Base-by-base conservation (phyloP, 2,797 vertebrate species). In the Sebastes minor region DNA sequence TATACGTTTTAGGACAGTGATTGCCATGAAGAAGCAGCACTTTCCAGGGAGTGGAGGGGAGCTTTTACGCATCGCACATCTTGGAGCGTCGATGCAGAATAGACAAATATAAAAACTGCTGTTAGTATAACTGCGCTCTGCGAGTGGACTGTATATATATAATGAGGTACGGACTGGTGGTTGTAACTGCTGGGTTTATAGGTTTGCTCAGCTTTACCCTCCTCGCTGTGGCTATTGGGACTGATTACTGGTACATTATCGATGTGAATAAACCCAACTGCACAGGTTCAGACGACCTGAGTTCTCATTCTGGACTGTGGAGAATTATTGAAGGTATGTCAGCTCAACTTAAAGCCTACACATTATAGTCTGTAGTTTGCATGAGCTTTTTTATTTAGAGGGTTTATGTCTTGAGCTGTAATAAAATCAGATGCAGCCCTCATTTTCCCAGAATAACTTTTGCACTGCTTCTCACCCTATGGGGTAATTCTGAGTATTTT, bases 221-320 rank as follows among this genome's bases (percentile, higher is more conserved):
- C 70, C 94, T 96, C 66, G 94, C 93, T 1, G 87, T 95, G 20
- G 95, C 96, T 2, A 92, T 97, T 22, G 93, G 93, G 71, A 96
- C 95, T 64, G 96, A 97, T 85, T 96, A 96, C 85, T 97, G 97
- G 97, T 97, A 97, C 89, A 89, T 97, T 69, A 95, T 96, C 86
- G 94, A 96, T 74, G 96, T 96, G 88, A 94, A 95, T 60, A 91
- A 91, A 57, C 85, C 84, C 11, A 94, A 94, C 81, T 73, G 76
- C 87, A 81, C 90, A 10, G 89, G 88, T 64, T 69, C 90, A 3
- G 92, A 94, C 38, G 92, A 92, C 62, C 92, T 96, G 82, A 95
- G 94, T 83, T 97, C 95, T 1, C 95, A 95, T 76, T 96, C 95
- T 3, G 96, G 97, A 75, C 92, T 97, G 60, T 97, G 97, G 97